Base-by-base conservation (phyloP, 2,113 vertebrate genomes). In the Malurus melanocephalus region DNA sequence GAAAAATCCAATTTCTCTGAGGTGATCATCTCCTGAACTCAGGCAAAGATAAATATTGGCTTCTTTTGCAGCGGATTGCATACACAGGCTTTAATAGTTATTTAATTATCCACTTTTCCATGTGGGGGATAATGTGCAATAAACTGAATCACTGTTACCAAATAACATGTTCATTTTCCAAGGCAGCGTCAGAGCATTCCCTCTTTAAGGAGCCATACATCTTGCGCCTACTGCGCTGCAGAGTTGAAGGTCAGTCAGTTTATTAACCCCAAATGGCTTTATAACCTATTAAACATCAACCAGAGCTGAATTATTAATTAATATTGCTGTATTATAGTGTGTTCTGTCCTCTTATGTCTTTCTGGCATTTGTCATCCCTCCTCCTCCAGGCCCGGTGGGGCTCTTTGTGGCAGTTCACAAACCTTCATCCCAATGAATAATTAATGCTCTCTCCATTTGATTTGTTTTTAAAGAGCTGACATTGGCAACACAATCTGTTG, bases 241-340 rank as follows among this genome's bases (percentile, higher is more conserved):
- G 33, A 81, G 64, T 43, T 82, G 60, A 77, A 87, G 60, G 59
- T 65, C 84, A 74, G 35, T 24, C 30, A 60, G 40, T 93, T 95
- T 92, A 80, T 95, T 93, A 91, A 77, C 51, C 52, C 43, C 52
- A 57, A 74, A 89, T 56, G 40, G 35, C 24, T 87, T 92, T 67
- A 76, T 85, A 93, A 81, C 46, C 71, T 89, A 90, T 80, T 87
- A 81, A 84, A 72, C 14, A 72, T 60, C 81, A 90, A 79, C 8
- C 7, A 66, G 57, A 53, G 55, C 42, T 92, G 56, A 88, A 93
- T 91, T 87, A 91, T 80, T 94, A 85, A 94, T 88, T 88, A 90
- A 73, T 89, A 73, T 59, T 73, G 4, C 32, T 59, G 24, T 68
- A 57, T 23, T 81, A 60, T 45, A 87, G 10, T 35, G 22, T 69